Evolutionary conservation across 2,888 invertebrate species (phyloP), one percentile per base, ranked within the genome.

Genomic region (Agonopterix heracliana): DNA sequence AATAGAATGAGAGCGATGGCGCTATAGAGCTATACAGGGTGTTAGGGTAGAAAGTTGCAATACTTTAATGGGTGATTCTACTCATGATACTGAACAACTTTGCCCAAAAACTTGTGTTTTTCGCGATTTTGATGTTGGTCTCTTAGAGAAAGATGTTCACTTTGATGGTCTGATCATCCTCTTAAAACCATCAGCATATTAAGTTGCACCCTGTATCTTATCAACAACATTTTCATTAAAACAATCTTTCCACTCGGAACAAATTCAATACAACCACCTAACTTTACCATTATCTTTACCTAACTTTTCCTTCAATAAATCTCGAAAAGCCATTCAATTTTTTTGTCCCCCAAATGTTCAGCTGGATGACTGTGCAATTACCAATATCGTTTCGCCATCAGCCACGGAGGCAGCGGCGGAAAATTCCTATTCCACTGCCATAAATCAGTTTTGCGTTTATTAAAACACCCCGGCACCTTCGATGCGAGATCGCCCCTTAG

Each of bases 391-490:
- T 52, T 56, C 62, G 64, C 67, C 68, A 71, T 66, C 26, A 63
- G 60, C 67, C 57, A 63, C 61, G 63, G 60, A 60, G 63, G 59
- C 56, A 60, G 63, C 59, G 55, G 70, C 71, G 74, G 72, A 75
- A 78, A 78, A 77, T 71, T 74, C 73, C 63, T 73, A 74, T 78
- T 79, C 68, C 64, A 65, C 26, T 26, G 67, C 71, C 66, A 84
- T 84, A 84, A 84, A 84, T 84, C 84, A 83, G 79, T 71, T 83
- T 78, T 73, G 68, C 77, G 66, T 74, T 82, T 81, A 82, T 82
- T 82, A 81, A 82, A 82, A 78, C 74, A 66, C 47, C 62, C 58
- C 58, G 59, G 63, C 69, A 75, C 73, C 72, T 78, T 71, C 66
- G 65, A 70, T 67, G 65, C 48, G 56, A 53, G 68, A 64, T 62